Evolutionary conservation across 1,140 invertebrate genomes (phyloP), one percentile per base, ranked within the genome.

Genomic region (Campoletis sonorensis): DNA sequence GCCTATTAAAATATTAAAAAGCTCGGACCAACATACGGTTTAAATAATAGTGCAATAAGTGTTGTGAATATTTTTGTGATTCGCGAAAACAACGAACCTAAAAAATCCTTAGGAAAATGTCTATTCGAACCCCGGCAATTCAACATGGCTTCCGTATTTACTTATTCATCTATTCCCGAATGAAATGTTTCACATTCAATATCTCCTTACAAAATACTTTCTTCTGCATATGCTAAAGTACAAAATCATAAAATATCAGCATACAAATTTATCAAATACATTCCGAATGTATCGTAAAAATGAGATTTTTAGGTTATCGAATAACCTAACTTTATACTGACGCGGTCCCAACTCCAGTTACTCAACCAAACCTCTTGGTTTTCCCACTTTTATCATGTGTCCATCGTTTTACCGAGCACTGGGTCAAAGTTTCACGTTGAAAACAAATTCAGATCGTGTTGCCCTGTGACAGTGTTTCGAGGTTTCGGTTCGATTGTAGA

Each of bases 21-120:
- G 18, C 1, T 23, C 11, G 8, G 4, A 3, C 7, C 4, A 18
- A 54, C 4, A 58, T 58, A 30, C 10, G 3, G 5, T 27, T 49
- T 37, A 27, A 0, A 30, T 30, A 27, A 49, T 30, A 30, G 72
- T 75, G 72, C 72, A 58, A 58, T 49, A 49, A 75, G 26, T 30
- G 72, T 30, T 11, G 49, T 75, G 72, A 75, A 75, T 75, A 75
- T 75, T 75, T 54, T 30, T 75, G 11, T 30, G 45, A 30, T 75
- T n/a, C 49, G 72, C 3, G 7, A 15, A 75, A n/a, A 10, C 49
- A 18, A 30, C 23, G 15, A 51, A 4, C 16, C 4, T 27, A 13
- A 30, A 75, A 33, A 75, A 58, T n/a, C 15, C 27, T 33, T 58
- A 11, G 18, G 13, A 75, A 75, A 75, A 58, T 54, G 18, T 30